phyloP scores from a whole-genome alignment of 1,140 invertebrate genomes.

The Drosophila takahashii region DNA sequence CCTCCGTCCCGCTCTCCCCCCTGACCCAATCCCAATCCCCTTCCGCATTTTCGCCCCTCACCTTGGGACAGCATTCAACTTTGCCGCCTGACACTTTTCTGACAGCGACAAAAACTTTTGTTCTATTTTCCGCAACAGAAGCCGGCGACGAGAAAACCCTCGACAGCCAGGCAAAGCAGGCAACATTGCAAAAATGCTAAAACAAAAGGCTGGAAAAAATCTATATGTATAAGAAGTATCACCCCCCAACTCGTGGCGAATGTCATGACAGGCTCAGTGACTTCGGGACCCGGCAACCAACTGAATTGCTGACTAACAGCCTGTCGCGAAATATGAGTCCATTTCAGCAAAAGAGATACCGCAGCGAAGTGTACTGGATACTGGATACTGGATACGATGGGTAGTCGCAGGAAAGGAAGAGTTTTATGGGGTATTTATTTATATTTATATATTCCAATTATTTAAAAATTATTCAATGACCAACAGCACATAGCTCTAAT shows the following conservation, averaged over 20 bases:
- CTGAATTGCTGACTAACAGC: conserved; percentile 83
- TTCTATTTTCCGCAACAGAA: conserved; percentile 71
- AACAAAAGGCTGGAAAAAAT: conserved; percentile 66
- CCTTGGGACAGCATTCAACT: conserved; percentile 71
- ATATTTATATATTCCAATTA: too few species aligned
- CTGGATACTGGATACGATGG: conserved; percentile 30
- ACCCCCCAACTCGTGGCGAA: conserved; percentile 56
- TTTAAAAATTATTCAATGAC: too few species aligned
- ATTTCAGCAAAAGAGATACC: conserved; percentile 76
- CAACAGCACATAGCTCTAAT: too few species aligned
- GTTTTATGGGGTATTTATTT: too few species aligned
- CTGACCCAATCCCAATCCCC: conserved; percentile 15
- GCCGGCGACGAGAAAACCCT: conserved; percentile 52
- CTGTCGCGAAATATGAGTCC: conserved; percentile 83
- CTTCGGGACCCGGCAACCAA: conserved; percentile 68
- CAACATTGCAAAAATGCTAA: conserved; percentile 73
- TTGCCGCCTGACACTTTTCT: conserved; percentile 83
- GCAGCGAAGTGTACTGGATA: conserved; percentile 16
- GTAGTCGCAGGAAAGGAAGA: background rate
- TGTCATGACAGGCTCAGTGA: conserved; percentile 82
- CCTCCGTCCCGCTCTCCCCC: conserved; percentile 22
- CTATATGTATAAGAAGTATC: conserved; percentile 50
- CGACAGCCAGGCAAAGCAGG: conserved; percentile 49
- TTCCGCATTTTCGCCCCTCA: conserved; percentile 35
- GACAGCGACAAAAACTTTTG: conserved; percentile 83